Conservation (phyloP, 2,113 vertebrate genomes). For the Eurystomus gularis region DNA sequence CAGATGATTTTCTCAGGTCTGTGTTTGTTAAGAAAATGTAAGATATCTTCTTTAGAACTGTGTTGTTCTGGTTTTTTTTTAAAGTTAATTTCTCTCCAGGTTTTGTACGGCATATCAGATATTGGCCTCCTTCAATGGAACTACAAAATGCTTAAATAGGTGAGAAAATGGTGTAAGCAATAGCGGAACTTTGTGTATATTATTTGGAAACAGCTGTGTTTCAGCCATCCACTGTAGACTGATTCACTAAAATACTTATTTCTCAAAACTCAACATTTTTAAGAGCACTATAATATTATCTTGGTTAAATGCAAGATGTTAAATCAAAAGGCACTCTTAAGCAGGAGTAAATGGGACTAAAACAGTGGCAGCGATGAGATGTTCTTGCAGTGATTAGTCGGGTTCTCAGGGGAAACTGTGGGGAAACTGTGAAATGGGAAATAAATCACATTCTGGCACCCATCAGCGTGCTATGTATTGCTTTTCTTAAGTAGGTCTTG, state of each 20-base stretch:
- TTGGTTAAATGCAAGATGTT: conserved; percentile 12
- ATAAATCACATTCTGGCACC: conserved; percentile 55
- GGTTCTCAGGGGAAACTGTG: conserved; percentile 26
- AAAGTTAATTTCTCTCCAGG: neutral
- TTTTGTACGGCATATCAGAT: neutral
- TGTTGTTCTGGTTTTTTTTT: neutral
- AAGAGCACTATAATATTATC: neutral
- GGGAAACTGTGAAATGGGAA: conserved; percentile 33
- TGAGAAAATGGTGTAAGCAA: neutral
- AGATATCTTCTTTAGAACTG: neutral
- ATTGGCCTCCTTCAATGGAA: neutral
- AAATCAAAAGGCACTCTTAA: conserved; percentile 2
- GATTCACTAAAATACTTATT: neutral
- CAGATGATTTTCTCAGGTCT: neutral
- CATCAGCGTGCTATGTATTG: conserved; percentile 10
- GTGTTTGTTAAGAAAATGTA: neutral
- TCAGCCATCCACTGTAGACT: neutral
- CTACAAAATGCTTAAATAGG: neutral
- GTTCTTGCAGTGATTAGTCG: conserved; percentile 3
- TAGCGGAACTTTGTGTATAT: neutral
- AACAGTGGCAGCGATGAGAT: conserved; percentile 28
- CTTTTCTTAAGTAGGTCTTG: conserved; percentile 42
- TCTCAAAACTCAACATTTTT: neutral
- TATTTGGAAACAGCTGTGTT: neutral
- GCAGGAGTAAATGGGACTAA: neutral